These are phyloP conservation scores for Acleris literana DNA, from an alignment of 2,888 invertebrate species.

Conservation along the genomic window DNA sequence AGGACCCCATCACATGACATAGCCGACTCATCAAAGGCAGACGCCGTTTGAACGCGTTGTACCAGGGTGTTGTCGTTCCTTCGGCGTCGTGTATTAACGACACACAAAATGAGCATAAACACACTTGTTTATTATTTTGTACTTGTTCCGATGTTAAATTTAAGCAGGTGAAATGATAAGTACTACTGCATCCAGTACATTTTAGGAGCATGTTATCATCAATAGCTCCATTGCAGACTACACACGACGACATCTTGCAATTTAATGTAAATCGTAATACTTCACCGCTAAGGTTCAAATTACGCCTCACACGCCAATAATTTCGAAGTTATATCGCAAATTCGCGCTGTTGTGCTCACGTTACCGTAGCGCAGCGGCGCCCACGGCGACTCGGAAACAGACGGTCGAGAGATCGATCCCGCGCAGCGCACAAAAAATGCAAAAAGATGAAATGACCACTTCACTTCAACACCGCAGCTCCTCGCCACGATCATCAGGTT, in stretches of 20 bases:
- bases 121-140: background rate
- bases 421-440: background rate
- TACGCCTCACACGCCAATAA: rapidly evolving
- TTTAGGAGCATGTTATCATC: background rate
- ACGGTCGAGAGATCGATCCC: background rate
- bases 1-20: background rate
- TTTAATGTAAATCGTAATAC: background rate
- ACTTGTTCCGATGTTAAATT: background rate
- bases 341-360: background rate
- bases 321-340: background rate
- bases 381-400: background rate
- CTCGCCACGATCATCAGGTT: background rate
- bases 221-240: background rate
- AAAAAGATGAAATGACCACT: background rate
- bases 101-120: background rate
- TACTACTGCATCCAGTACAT: background rate
- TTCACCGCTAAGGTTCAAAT: background rate
- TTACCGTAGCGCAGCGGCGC: background rate
- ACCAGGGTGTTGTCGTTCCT: background rate
- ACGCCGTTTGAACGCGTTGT: too few species aligned
- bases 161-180: background rate
- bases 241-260: background rate
- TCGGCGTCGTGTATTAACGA: background rate
- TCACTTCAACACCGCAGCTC: too few species aligned
- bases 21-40: background rate